Base-by-base conservation (phyloP, 2,888 invertebrate genomes). In the Drosophila birchii region DNA sequence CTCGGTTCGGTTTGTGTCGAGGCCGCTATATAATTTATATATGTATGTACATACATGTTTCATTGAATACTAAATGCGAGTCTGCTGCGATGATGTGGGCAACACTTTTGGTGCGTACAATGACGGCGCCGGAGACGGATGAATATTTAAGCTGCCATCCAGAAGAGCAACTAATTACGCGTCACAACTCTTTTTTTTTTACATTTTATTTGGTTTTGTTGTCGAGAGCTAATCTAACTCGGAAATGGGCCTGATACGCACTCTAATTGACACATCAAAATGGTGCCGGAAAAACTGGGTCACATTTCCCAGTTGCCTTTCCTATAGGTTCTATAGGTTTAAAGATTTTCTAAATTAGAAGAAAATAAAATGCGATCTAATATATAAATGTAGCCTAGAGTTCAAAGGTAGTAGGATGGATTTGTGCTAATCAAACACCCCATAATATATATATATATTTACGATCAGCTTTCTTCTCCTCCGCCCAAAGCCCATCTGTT, bases 61-160 rank as follows among this genome's bases (percentile, higher is more conserved):
- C 47, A 43, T 51, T 53, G 51, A 64, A 63, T 64, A 18, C 45
- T 36, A 43, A 55, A 59, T 67, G 36, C 41, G 49, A 60, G 60
- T 34, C 60, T n/a, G 43, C 60, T n/a, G 43, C 20, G 45, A 45
- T 47, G 45, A 43, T 75, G 75, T 66, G 67, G 75, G 43, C 62
- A 62, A 58, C 62, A 68, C 57, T 47, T 71, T 66, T 79, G 69
- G 76, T 78, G 64, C 56, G 7, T 41, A 23, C 56, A 29, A 43
- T 26, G 34, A 12, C 41, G 60, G 36, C 23, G 12, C 14, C 11
- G 23, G 20, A 38, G 47, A n/a, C 66, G 36, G 43, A 64, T 64
- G 64, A 55, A 53, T 72, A 43, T 75, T 75, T 64, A 29, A 75
- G 34, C 41, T 57, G 53, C 39, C 73, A 69, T 59, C 61, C 61